Evolutionary conservation across 2,888 invertebrate species (phyloP).

Genomic region (Hirtodrosophila trivittata): DNA sequence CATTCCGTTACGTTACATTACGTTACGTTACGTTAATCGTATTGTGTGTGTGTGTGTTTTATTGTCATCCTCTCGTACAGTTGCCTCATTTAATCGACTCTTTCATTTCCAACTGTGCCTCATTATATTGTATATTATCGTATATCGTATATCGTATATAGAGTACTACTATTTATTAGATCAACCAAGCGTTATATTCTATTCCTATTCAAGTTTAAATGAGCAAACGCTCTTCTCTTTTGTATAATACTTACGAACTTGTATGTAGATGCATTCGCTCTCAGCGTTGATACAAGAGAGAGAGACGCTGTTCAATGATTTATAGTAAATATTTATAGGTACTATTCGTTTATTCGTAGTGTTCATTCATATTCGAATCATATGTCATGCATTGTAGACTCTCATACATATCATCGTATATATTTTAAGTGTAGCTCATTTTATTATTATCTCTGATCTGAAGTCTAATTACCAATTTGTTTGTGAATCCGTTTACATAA

Average conservation of each 20-base stretch:
- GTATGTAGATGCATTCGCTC: neutral
- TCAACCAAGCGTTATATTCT: too few species aligned
- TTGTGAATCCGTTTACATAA: neutral
- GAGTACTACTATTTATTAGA: too few species aligned
- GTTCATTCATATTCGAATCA: too few species aligned
- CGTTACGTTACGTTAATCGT: constrained; percentile 19
- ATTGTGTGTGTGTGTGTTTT: constrained; percentile 19
- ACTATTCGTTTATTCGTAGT: too few species aligned
- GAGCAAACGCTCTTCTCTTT: too few species aligned
- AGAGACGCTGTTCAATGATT: too few species aligned
- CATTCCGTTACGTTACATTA: constrained; percentile 25
- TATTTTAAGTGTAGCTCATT: constrained; percentile 17
- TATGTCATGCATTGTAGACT: too few species aligned
- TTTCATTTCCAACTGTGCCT: constrained; percentile 30
- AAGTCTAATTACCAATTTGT: neutral
- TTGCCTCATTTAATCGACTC: constrained; percentile 25
- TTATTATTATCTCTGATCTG: neutral
- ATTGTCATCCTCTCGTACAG: constrained; percentile 24
- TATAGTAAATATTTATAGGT: too few species aligned
- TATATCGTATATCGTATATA: too few species aligned
- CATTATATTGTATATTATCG: too few species aligned
- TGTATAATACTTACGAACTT: neutral
- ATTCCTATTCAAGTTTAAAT: too few species aligned
- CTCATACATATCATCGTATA: too few species aligned
- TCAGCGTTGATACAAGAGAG: neutral